These are phyloP conservation scores for Sebastiscus albofasciatus DNA, from an alignment of 2,797 vertebrate species.

Conservation along the genomic window DNA sequence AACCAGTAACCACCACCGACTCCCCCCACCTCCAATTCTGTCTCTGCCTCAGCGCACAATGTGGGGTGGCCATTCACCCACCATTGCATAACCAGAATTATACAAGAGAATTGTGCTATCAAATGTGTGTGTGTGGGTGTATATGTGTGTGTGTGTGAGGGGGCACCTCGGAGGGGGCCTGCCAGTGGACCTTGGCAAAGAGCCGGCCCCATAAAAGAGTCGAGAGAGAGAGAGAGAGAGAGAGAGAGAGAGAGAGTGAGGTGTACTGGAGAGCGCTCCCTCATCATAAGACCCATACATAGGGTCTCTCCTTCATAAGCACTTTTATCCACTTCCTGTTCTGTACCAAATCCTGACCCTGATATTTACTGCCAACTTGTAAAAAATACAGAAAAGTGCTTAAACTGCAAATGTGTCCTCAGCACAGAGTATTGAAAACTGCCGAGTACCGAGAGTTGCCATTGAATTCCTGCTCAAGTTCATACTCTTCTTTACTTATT, in stretches of 20 bases:
- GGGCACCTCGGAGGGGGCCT: conserved; percentile 60
- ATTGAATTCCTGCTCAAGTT: neutral
- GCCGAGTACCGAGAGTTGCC: neutral
- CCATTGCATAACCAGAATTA: conserved; percentile 79
- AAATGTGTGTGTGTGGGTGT: conserved; percentile 37
- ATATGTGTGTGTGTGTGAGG: conserved; percentile 43
- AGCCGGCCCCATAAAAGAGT: conserved; percentile 59
- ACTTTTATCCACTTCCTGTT: neutral
- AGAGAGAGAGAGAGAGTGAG: neutral
- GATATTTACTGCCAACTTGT: neutral
- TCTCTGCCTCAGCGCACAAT: conserved; percentile 71
- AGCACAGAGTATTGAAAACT: neutral
- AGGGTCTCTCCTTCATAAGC: neutral
- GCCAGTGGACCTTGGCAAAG: conserved; percentile 67
- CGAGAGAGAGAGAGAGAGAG: neutral
- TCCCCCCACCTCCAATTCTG: neutral
- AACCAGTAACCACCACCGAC: neutral
- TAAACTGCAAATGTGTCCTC: neutral
- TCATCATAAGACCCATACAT: conserved; percentile 3
- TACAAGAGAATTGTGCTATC: conserved; percentile 74
- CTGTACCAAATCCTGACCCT: neutral
- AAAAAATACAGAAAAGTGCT: neutral
- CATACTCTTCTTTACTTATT: neutral
- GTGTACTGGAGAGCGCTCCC: conserved; percentile 1
- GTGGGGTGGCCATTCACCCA: conserved; percentile 68